Evolutionary conservation across 2,113 vertebrate species (phyloP).

Genomic region (Strigops habroptila): DNA sequence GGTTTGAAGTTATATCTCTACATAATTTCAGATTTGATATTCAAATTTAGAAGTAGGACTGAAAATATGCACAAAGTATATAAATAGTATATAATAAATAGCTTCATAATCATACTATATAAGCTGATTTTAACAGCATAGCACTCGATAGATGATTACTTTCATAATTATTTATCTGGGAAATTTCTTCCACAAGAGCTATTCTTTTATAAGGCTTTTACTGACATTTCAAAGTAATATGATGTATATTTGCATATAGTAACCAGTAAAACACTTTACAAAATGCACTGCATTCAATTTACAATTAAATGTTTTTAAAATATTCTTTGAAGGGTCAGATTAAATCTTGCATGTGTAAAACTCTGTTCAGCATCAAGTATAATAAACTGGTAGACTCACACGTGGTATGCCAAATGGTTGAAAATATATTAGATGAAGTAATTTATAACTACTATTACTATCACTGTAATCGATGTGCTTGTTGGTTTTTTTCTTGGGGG

Average conservation of each 20-base stretch:
- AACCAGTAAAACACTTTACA: neutral
- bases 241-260: neutral
- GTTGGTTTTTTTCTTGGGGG: neutral
- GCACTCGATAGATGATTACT: neutral
- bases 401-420: neutral
- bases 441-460: slow-evolving; percentile 20
- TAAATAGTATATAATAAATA: neutral
- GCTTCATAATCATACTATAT: neutral
- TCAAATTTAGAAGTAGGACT: neutral
- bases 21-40: neutral
- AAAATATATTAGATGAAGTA: neutral
- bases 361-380: neutral
- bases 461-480: slow-evolving; percentile 18
- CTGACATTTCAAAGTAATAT: neutral
- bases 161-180: neutral
- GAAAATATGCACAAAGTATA: neutral
- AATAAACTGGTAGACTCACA: neutral
- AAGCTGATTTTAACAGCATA: neutral
- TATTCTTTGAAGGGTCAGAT: neutral
- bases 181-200: neutral
- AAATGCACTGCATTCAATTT: neutral
- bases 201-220: neutral
- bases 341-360: neutral
- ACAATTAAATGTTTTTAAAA: neutral
- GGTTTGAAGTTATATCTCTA: neutral